Evolutionary conservation across 2,113 vertebrate species (phyloP).

Genomic region (Hydrolagus affinis): DNA sequence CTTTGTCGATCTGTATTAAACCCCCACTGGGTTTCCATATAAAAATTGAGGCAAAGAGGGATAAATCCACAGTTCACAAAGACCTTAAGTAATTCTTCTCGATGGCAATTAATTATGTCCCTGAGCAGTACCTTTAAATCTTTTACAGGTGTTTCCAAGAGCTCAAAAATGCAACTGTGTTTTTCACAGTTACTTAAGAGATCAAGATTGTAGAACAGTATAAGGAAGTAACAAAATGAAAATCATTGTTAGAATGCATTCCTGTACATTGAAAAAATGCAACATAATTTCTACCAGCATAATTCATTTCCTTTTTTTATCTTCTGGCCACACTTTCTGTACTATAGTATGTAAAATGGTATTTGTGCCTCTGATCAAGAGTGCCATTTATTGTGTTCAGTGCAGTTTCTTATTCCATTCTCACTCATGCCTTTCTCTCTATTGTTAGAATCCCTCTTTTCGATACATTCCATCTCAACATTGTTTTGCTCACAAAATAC

Average conservation of each 20-base stretch:
- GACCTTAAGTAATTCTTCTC: slow-evolving; percentile 49
- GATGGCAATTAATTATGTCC: slow-evolving; percentile 62
- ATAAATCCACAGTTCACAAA: slow-evolving; percentile 60
- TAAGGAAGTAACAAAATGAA: not conserved
- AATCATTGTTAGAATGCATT: slow-evolving; percentile 16
- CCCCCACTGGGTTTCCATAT: slow-evolving; percentile 43
- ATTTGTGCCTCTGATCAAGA: no score
- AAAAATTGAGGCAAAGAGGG: slow-evolving; percentile 54
- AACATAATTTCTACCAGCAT: not conserved
- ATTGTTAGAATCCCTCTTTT: no score
- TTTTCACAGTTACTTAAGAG: slow-evolving; percentile 7
- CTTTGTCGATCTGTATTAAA: slow-evolving; percentile 77
- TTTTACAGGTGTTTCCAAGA: slow-evolving; percentile 26
- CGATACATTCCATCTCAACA: no score
- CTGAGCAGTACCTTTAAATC: slow-evolving; percentile 46
- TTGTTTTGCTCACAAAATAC: no score
- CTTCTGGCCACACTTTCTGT: no score
- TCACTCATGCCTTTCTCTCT: no score
- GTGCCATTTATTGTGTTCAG: no score
- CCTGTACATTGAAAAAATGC: not conserved
- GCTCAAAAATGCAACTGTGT: slow-evolving; percentile 20
- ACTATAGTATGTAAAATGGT: no score
- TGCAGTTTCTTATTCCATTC: no score
- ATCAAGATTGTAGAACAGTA: slow-evolving; percentile 13
- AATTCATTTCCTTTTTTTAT: not conserved